phyloP scores from a whole-genome alignment of 2,113 vertebrate genomes.

The Sander vitreus region DNA sequence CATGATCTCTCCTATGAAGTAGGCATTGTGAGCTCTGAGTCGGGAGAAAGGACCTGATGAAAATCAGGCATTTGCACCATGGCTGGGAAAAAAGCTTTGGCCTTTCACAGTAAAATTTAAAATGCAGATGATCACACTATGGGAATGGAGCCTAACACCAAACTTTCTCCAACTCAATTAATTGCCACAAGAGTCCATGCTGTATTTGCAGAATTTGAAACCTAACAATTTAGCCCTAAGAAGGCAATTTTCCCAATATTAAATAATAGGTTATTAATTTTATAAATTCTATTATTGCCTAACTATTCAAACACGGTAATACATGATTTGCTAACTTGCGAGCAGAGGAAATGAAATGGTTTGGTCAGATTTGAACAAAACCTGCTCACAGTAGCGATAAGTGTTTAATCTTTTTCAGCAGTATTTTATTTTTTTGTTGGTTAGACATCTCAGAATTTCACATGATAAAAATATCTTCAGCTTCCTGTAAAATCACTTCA shows the following conservation, averaged over 20 bases:
- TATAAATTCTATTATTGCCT: slow-evolving; percentile 57
- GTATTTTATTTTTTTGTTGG: not conserved
- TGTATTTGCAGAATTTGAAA: slow-evolving; percentile 48
- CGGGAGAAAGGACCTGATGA: slow-evolving; percentile 50
- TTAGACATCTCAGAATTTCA: slow-evolving; percentile 8
- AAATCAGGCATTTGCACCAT: slow-evolving; percentile 58
- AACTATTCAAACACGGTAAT: slow-evolving; percentile 65
- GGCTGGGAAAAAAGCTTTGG: slow-evolving; percentile 47
- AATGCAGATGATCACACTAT: slow-evolving; percentile 62
- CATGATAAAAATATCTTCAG: slow-evolving; percentile 19
- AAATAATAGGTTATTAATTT: slow-evolving; percentile 56
- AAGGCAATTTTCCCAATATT: slow-evolving; percentile 45
- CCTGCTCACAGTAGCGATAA: not conserved
- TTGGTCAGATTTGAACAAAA: slow-evolving; percentile 35
- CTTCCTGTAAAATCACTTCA: slow-evolving; percentile 17
- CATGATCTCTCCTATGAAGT: slow-evolving; percentile 49
- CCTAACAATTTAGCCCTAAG: slow-evolving; percentile 38
- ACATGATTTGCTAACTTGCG: slow-evolving; percentile 49
- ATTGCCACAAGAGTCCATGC: slow-evolving; percentile 32
- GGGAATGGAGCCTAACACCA: slow-evolving; percentile 41
- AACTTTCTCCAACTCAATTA: slow-evolving; percentile 52
- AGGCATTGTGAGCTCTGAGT: slow-evolving; percentile 56
- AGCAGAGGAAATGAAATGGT: slow-evolving; percentile 44
- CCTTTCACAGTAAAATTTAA: slow-evolving; percentile 66
- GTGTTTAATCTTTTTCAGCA: slow-evolving; percentile 18